Conservation (phyloP, 2,888 invertebrate species). For the Baronia brevicornis region DNA sequence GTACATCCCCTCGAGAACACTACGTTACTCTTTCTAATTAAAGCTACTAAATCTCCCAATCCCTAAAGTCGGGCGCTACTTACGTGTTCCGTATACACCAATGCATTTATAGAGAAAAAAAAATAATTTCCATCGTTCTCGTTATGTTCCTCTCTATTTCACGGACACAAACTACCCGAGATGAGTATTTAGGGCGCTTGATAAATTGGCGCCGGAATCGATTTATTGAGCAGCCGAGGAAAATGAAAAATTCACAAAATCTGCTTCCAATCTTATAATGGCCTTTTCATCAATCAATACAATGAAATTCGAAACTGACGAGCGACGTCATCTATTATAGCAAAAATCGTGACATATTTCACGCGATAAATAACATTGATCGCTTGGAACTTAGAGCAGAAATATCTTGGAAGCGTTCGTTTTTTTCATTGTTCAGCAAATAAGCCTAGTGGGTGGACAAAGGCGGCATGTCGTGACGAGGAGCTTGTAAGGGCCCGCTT, state of each 20-base stretch:
- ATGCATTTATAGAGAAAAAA: neutral
- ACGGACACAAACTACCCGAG: slow-evolving; percentile 41
- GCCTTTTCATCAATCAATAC: slow-evolving; percentile 66
- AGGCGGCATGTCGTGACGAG: slow-evolving; percentile 65
- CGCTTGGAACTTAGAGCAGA: slow-evolving; percentile 39
- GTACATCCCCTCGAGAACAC: slow-evolving; percentile 1
- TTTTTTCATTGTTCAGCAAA: slow-evolving; percentile 74
- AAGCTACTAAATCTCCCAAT: too few species aligned
- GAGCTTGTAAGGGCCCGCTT: slow-evolving; percentile 69
- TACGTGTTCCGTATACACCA: neutral
- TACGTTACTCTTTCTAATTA: too few species aligned
- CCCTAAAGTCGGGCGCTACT: too few species aligned
- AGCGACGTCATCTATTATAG: slow-evolving; percentile 40
- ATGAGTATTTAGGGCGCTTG: slow-evolving; percentile 56
- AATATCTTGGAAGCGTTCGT: slow-evolving; percentile 58
- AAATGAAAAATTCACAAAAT: slow-evolving; percentile 64
- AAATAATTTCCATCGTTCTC: slow-evolving; percentile 24
- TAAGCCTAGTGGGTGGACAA: slow-evolving; percentile 74
- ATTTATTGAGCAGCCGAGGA: slow-evolving; percentile 56
- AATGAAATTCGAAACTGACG: slow-evolving; percentile 50
- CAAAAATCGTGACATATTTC: slow-evolving; percentile 46
- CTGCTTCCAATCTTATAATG: slow-evolving; percentile 57
- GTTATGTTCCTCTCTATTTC: slow-evolving; percentile 51
- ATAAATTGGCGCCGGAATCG: slow-evolving; percentile 60
- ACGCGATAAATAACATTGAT: slow-evolving; percentile 39